A percentile compares a stretch with the other conserved stretches of the same genome.
phyloP scores from a whole-genome alignment of 2,888 invertebrate species.

The Hydropsyche betteni region DNA sequence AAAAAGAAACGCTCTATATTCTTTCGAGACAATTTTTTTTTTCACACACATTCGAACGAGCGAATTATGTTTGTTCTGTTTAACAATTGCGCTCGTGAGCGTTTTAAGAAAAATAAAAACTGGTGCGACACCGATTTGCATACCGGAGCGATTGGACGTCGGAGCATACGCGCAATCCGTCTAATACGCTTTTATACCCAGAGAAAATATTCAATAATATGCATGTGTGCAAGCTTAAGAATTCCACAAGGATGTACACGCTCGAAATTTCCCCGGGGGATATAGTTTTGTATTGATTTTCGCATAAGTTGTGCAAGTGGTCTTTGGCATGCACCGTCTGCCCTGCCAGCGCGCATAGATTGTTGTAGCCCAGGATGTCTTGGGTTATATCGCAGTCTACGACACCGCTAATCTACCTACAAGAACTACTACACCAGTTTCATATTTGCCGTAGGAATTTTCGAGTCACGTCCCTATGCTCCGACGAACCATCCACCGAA shows the following conservation, averaged over 20 bases:
- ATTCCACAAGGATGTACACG: conserved; percentile 36
- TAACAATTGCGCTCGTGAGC: background rate
- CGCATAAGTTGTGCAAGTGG: conserved; percentile 41
- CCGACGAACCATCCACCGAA: conserved; percentile 38
- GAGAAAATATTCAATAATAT: background rate
- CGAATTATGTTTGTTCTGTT: conserved; percentile 4
- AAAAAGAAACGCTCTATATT: conserved; percentile 18
- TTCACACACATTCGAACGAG: background rate
- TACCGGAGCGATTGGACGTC: background rate
- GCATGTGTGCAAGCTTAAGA: background rate
- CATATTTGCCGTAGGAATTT: conserved; percentile 48
- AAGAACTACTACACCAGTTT: background rate
- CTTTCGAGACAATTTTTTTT: background rate
- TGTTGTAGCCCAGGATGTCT: background rate
- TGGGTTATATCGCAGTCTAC: conserved; percentile 24
- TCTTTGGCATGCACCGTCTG: conserved; percentile 35
- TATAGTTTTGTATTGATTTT: conserved; percentile 41
- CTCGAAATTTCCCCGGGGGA: conserved; percentile 41
- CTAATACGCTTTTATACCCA: background rate
- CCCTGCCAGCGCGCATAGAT: background rate
- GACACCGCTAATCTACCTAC: conserved; percentile 42
- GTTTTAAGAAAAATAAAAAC: background rate
- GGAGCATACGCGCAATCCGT: too few species aligned
- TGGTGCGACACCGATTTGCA: background rate
- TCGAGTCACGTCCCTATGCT: conserved; percentile 42